These are phyloP conservation scores for Drosophila dunni DNA, from an alignment of 1,140 invertebrate species.

Conservation along the genomic window DNA sequence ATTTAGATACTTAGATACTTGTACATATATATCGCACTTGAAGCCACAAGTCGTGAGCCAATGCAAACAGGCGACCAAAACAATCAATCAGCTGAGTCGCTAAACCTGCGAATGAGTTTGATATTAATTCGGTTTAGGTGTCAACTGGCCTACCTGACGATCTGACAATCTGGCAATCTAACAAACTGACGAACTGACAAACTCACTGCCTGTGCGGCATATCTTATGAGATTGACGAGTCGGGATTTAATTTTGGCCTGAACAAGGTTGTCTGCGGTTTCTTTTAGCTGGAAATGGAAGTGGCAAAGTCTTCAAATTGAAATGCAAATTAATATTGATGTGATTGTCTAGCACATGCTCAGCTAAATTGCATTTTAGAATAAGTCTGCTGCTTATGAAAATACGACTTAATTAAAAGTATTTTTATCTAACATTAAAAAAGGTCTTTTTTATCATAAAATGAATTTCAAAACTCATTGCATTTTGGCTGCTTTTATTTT, in stretches of 20 bases:
- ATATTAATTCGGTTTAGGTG: conserved; percentile 74
- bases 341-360: neutral
- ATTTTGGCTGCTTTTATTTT: too few species aligned
- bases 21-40: conserved; percentile 46
- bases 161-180: neutral
- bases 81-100: conserved; percentile 72
- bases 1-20: conserved; percentile 45
- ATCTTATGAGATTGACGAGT: conserved; percentile 76
- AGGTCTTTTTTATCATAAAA: too few species aligned
- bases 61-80: conserved; percentile 69
- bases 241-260: conserved; percentile 58
- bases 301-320: conserved; percentile 1
- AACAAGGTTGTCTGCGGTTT: conserved; percentile 53
- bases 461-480: too few species aligned
- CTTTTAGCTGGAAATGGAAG: conserved; percentile 14
- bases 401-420: too few species aligned
- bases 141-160: conserved; percentile 46
- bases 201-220: conserved; percentile 56
- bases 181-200: conserved; percentile 12
- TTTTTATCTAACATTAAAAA: too few species aligned
- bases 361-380: neutral
- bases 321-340: conserved; percentile 4
- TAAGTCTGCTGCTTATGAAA: too few species aligned
- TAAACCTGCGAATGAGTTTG: conserved; percentile 40
- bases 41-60: conserved; percentile 64